Base-by-base conservation (phyloP, 2,113 vertebrate species). In the Sinosuthora webbiana region DNA sequence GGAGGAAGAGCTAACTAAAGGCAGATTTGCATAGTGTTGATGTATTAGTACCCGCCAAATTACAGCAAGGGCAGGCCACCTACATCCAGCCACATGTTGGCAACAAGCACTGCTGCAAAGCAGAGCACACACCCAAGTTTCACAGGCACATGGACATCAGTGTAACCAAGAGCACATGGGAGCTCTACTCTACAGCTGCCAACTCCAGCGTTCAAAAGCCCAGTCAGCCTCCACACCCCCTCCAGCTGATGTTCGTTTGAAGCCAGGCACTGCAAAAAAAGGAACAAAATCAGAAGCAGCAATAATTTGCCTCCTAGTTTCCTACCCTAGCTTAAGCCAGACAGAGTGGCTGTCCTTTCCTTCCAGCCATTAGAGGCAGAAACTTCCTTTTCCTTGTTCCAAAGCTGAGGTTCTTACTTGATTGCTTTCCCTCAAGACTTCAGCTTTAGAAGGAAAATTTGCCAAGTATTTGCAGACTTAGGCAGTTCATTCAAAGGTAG, bases 131-230 rank as follows among this genome's bases (percentile, higher is more conserved):
- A 2, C 83, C 75, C 90, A 17, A 8, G 21, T 55, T 80, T 62
- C 79, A n/a, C 2, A 82, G 87, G 87, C 83, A 30, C 64, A 27
- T 0, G 28, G 83, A 70, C 73, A 77, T 4, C 30, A 33, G 50
- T 0, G 8, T 86, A 93, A 95, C 91, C 76, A 89, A 45, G 60
- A 95, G 90, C 86, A 93, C 83, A 50, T 63, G 89, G 92, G 76
- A 83, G 41, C 65, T 77, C 62, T 35, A 57, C 78, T 77, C 85
- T 59, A 50, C 42, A 35, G 73, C 67, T 50, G 76, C 96, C 92
- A 93, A 28, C 62, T 14, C 49, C 95, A 45, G 41, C 3, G 6
- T 33, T 85, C 78, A 80, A 89, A 90, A 67, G 56, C 53, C 13
- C 52, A 90, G 68, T n/a, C 83, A 84, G 89, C 39, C 59, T 41